Evolutionary conservation across 2,113 vertebrate species (phyloP).

Genomic region (Nematolebias whitei): DNA sequence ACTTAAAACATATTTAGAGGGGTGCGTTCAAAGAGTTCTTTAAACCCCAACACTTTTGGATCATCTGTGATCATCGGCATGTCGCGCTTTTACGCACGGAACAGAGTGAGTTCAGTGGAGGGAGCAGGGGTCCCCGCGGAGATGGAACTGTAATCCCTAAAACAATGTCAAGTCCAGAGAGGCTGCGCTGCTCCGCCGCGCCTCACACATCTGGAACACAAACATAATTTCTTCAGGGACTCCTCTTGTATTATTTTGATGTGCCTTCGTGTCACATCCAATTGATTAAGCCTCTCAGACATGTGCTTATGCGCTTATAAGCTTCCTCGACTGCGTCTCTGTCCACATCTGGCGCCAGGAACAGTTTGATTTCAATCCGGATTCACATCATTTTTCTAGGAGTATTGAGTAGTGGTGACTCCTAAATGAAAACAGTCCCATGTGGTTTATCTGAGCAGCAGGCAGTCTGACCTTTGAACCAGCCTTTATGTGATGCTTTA

Average conservation of each 20-base stretch:
- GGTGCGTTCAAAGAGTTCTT: neutral
- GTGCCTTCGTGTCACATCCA: constrained; percentile 38
- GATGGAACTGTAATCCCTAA: constrained; percentile 52
- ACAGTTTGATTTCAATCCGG: constrained; percentile 40
- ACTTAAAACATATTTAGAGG: too few species aligned
- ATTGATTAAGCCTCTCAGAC: constrained; percentile 47
- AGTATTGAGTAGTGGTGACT: constrained; percentile 43
- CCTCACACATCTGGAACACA: constrained; percentile 52
- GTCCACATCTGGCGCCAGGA: constrained; percentile 32
- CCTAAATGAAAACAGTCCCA: constrained; percentile 66
- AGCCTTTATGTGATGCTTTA: constrained; percentile 57
- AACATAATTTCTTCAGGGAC: constrained; percentile 44
- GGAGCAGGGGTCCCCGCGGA: constrained; percentile 53
- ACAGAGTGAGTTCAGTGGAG: constrained; percentile 44
- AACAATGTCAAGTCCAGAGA: constrained; percentile 57
- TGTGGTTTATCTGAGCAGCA: constrained; percentile 62
- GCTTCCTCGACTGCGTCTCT: constrained; percentile 53
- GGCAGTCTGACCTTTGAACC: constrained; percentile 71
- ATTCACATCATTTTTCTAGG: constrained; percentile 52
- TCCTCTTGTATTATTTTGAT: constrained; percentile 28
- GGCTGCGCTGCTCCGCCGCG: constrained; percentile 33
- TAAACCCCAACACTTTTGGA: constrained; percentile 20
- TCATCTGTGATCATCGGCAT: constrained; percentile 35
- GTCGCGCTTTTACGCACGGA: constrained; percentile 51
- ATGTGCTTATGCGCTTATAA: constrained; percentile 37